phyloP scores from a whole-genome alignment of 1,140 invertebrate species.

The Drosophila sp. region DNA sequence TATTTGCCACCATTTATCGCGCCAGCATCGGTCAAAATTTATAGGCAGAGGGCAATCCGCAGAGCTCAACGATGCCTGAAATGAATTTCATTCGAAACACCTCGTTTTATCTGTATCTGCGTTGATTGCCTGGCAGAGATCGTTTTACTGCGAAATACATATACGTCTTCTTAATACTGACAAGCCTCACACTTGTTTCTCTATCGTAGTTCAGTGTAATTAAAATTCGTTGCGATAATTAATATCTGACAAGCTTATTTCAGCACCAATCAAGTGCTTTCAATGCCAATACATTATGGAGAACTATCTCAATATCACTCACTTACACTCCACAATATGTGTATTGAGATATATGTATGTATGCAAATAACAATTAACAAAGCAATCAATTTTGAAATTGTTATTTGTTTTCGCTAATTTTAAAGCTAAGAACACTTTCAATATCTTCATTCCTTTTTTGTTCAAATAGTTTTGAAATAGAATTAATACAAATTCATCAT shows the following conservation, averaged over 20 bases:
- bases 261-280: conserved; percentile 66
- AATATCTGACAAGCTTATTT: conserved; percentile 77
- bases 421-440: too few relatives aligned
- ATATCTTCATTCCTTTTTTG: too few relatives aligned
- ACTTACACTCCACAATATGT: not conserved
- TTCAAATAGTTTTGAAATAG: too few relatives aligned
- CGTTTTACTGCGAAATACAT: conserved; percentile 47
- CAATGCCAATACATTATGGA: conserved; percentile 55
- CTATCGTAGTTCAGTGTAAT: conserved; percentile 59
- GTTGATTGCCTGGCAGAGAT: conserved; percentile 47
- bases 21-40: conserved; percentile 64
- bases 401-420: too few relatives aligned
- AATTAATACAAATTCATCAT: too few relatives aligned
- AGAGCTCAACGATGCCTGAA: conserved; percentile 68
- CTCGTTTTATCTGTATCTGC: conserved; percentile 47
- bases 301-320: conserved; percentile 20
- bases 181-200: conserved; percentile 33
- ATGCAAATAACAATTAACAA: conserved; percentile 19
- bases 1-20: conserved; percentile 65
- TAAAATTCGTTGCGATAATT: conserved; percentile 79
- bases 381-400: not conserved
- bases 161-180: conserved; percentile 12
- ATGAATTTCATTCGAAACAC: conserved; percentile 65
- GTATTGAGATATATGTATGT: not conserved
- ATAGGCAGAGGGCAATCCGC: conserved; percentile 56